Evolutionary conservation across 2,797 vertebrate genomes (phyloP), one percentile per base, ranked within the genome.

Genomic region (Pogoniulus pusillus): DNA sequence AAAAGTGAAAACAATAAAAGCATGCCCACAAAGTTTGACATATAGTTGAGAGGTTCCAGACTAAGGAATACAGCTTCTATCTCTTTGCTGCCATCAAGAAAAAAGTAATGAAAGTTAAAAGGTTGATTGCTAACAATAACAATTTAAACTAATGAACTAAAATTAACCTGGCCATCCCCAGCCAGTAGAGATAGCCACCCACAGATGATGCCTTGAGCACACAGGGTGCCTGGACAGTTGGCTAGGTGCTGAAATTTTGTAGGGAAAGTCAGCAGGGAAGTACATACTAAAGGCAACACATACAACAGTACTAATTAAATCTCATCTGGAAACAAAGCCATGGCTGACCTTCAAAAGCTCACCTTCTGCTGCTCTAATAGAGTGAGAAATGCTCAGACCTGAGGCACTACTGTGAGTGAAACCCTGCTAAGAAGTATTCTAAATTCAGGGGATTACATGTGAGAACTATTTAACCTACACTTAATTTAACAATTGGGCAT

Each of bases 271-370:
- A 66, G 39, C 29, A 55, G 27, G 55, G 26, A 32, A 77, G 12
- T 11, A n/a, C 30, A 12, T 13, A n/a, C 32, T 4, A 37, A 15
- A 54, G n/a, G n/a, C n/a, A n/a, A n/a, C n/a, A 12, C 0, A 4
- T 19, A 7, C 60, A 68, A 27, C 27, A n/a, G 0, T 1, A 3
- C 32, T 12, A 62, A 45, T 39, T 19, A 26, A 13, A 29, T 22
- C 16, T 37, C n/a, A 43, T 37, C 57, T 37, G 77, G 39, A 75
- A 86, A 49, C 3, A 1, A 37, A 63, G 30, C 16, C 32, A 34
- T 3, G 3, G 39, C 39, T 78, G 53, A 77, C 26, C 49, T 80
- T 82, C 87, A 47, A 47, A 62, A 51, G 43, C 13, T 73, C 51
- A 23, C 37, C 66, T 90, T 26, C 74, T 32, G 43, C 22, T 75